Evolutionary conservation across 1,140 invertebrate species (phyloP).

Genomic region (Scaptodrosophila lebanonensis): DNA sequence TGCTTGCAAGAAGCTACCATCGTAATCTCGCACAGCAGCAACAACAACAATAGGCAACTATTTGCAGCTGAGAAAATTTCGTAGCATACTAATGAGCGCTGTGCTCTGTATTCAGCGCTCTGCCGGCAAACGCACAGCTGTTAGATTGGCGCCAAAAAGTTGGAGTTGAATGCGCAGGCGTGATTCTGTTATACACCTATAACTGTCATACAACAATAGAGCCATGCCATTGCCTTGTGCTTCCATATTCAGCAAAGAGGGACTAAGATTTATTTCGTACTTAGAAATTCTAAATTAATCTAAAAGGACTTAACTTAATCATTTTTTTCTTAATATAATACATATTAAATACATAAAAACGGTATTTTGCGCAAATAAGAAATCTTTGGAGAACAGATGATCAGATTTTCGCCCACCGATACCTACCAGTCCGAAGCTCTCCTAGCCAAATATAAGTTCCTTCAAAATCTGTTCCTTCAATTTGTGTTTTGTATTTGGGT

Average conservation of each 20-base stretch:
- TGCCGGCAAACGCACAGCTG: slow-evolving; percentile 43
- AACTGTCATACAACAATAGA: slow-evolving; percentile 32
- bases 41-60: slow-evolving; percentile 7
- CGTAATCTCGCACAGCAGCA: slow-evolving; percentile 25
- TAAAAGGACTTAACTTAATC: too few relatives aligned
- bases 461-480: too few relatives aligned
- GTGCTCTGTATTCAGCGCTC: slow-evolving; percentile 20
- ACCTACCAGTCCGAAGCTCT: too few relatives aligned
- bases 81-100: slow-evolving; percentile 47
- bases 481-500: too few relatives aligned
- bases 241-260: background rate
- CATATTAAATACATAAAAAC: too few relatives aligned
- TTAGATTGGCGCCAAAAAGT: slow-evolving; percentile 61
- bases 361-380: too few relatives aligned
- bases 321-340: too few relatives aligned
- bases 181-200: slow-evolving; percentile 35
- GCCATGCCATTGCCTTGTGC: slow-evolving; percentile 21
- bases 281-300: too few relatives aligned
- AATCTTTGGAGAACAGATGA: too few relatives aligned
- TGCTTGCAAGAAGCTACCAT: slow-evolving; percentile 67
- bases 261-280: too few relatives aligned
- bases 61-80: slow-evolving; percentile 46
- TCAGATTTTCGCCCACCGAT: too few relatives aligned
- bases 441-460: too few relatives aligned
- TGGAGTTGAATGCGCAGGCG: slow-evolving; percentile 30